phyloP scores from a whole-genome alignment of 2,797 vertebrate species.

The Macropodus opercularis region DNA sequence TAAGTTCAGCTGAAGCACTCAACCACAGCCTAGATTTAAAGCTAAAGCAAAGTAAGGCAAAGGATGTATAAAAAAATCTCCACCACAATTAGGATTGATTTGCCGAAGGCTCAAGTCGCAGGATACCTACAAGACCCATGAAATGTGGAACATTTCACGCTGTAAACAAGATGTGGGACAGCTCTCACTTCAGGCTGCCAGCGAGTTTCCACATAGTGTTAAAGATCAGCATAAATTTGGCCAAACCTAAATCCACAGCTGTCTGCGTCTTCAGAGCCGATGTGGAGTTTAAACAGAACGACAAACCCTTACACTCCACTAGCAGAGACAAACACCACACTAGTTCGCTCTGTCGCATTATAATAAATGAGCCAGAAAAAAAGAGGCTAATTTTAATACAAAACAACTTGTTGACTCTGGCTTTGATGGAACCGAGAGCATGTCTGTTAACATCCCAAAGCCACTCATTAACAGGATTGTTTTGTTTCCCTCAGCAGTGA shows the following conservation, averaged over 20 bases:
- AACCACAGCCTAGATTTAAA: slow-evolving; percentile 27
- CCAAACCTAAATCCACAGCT: slow-evolving; percentile 51
- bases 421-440: slow-evolving; percentile 44
- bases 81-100: slow-evolving; percentile 19
- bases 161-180: slow-evolving; percentile 53
- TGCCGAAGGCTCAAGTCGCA: slow-evolving; percentile 28
- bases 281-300: slow-evolving; percentile 16
- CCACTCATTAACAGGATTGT: slow-evolving; percentile 76
- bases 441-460: slow-evolving; percentile 66
- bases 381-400: slow-evolving; percentile 50
- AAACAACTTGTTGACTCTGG: slow-evolving; percentile 56
- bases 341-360: slow-evolving; percentile 14
- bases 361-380: slow-evolving; percentile 63
- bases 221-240: slow-evolving; percentile 58
- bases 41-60: too few relatives aligned
- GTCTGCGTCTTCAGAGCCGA: slow-evolving; percentile 34
- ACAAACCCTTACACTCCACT: slow-evolving; percentile 17
- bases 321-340: slow-evolving; percentile 10
- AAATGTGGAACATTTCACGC: slow-evolving; percentile 73
- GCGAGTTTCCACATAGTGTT: slow-evolving; percentile 56
- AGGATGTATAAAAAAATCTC: slow-evolving; percentile 21
- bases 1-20: slow-evolving; percentile 42
- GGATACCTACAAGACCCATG: slow-evolving; percentile 64
- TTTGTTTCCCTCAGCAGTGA: slow-evolving; percentile 72
- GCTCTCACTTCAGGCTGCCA: slow-evolving; percentile 52